Base-by-base conservation (phyloP, 2,888 invertebrate species). In the Pimpla rufipes region DNA sequence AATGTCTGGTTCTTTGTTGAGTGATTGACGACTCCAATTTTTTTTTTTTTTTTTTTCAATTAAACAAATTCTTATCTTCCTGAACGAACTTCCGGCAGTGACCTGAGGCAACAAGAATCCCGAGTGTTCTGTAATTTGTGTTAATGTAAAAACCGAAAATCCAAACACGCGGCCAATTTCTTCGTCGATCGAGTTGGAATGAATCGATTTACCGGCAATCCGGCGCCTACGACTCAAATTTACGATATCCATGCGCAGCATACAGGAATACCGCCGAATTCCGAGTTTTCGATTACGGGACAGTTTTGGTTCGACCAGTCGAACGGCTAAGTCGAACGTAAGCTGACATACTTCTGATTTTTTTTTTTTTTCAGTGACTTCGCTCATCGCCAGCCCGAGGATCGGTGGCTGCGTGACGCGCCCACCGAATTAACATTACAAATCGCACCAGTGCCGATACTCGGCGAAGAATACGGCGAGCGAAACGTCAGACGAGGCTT, bases 361-460 rank as follows among this genome's bases (percentile, higher is more conserved):
- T 74, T 74, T 70, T 55, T 16, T 40, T 11, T n/a, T 4, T 64
- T 64, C 18, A 45, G 21, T 64, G 29, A 66, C 59, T 57, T 66
- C 55, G 64, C n/a, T 50, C 47, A 29, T n/a, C 62, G 21, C 42
- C 11, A 37, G 35, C 10, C 68, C 13, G 37, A 40, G 23, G 64
- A 40, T 71, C 29, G 40, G 21, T 18, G 55, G 55, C 29, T 18
- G 8, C 42, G 35, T 13, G 71, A 64, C 88, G 85, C 87, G 79
- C 88, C 89, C 87, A 87, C 80, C 77, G 80, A 87, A 91, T 91
- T 88, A 89, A 86, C 86, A 89, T 90, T 79, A 87, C 86, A 87
- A 90, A 88, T 88, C 70, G 67, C 64, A 62, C 59, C 42, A 40
- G 74, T 47, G 55, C 55, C 47, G 59, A 71, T 50, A 45, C 75